Base-by-base conservation (phyloP, 2,797 vertebrate species). In the Meda fulgida region DNA sequence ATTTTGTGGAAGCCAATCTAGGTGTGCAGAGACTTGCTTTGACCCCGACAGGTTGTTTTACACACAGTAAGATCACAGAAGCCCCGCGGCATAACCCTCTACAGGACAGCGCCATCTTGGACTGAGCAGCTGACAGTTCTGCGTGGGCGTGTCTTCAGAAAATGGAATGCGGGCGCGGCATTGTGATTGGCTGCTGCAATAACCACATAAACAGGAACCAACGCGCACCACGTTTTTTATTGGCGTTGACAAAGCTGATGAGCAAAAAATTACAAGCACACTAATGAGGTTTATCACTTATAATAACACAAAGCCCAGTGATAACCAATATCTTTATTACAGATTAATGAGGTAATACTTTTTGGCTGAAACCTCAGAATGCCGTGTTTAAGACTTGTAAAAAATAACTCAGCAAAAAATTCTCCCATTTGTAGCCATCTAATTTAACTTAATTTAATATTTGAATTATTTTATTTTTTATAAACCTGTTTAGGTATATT, bases 101-200 rank as follows among this genome's bases (percentile, higher is more conserved):
- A 86, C 89, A 91, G 92, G 91, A 93, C 92, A 93, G 85, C 93
- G 94, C 94, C 95, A 96, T 96, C 90, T 93, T 90, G 88, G 2
- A 66, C 67, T 14, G 58, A 78, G 36, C 65, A 9, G 81, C 71
- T 80, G 48, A 77, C 80, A 70, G 63, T 11, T 78, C 21, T 1
- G 6, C 3, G 48, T 53, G 75, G 84, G 88, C 80, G 86, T 78
- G 65, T 46, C 43, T 7, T 18, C 16, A 6, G 21, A 4, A 7
- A 51, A 26, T n/a, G 60, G 6, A 13, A 13, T 19, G 29, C 23
- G 46, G 23, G 0, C 5, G 4, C 43, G 7, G 53, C n/a, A 19
- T 26, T 72, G 36, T 60, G 80, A 72, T 81, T 81, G 80, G 80
- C 67, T 60, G 58, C 13, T 72, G 53, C 6, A 40, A 31, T 23